Percentiles rank a stretch among this genome's conserved stretches.
These are phyloP conservation scores for Vimba vimba DNA, from an alignment of 2,113 vertebrate species.

Conservation along the genomic window DNA sequence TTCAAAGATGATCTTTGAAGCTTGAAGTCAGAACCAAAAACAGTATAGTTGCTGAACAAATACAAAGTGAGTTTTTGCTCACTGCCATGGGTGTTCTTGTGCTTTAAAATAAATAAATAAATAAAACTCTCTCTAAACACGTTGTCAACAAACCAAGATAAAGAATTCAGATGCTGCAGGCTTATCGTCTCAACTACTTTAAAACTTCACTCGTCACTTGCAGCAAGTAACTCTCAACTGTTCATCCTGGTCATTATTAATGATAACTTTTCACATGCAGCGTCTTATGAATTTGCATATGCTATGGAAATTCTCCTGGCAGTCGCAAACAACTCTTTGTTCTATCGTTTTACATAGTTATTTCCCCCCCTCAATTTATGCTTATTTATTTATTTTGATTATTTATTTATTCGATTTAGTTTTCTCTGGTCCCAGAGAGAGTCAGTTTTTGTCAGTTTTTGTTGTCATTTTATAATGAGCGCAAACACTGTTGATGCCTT, in stretches of 20 bases:
- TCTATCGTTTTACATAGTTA: not conserved
- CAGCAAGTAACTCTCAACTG: not conserved
- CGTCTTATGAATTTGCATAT: slow-evolving; percentile 35
- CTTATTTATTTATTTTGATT: slow-evolving; percentile 19
- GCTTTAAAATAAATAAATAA: not conserved
- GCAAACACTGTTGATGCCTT: slow-evolving; percentile 26
- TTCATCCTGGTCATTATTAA: slow-evolving; percentile 48
- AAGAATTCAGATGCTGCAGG: slow-evolving; percentile 30
- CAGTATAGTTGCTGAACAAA: not conserved
- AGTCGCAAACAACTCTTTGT: slow-evolving; percentile 38
- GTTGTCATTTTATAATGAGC: slow-evolving; percentile 51
- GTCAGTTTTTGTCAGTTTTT: slow-evolving; percentile 14
- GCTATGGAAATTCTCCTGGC: slow-evolving; percentile 25
- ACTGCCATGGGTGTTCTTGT: not conserved
- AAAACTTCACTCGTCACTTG: slow-evolving; percentile 38
- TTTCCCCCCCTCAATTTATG: not conserved
- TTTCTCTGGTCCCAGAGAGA: slow-evolving; percentile 17
- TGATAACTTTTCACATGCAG: slow-evolving; percentile 34
- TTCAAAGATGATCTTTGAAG: slow-evolving; percentile 18
- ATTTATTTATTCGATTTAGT: slow-evolving; percentile 31
- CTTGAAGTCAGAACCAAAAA: slow-evolving; percentile 10
- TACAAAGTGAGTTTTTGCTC: slow-evolving; percentile 16
- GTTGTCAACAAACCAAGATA: not conserved
- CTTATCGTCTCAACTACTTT: slow-evolving; percentile 20
- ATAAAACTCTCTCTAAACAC: slow-evolving; percentile 4